Evolutionary conservation across 2,888 invertebrate genomes (phyloP).

Genomic region (Aelia acuminata): DNA sequence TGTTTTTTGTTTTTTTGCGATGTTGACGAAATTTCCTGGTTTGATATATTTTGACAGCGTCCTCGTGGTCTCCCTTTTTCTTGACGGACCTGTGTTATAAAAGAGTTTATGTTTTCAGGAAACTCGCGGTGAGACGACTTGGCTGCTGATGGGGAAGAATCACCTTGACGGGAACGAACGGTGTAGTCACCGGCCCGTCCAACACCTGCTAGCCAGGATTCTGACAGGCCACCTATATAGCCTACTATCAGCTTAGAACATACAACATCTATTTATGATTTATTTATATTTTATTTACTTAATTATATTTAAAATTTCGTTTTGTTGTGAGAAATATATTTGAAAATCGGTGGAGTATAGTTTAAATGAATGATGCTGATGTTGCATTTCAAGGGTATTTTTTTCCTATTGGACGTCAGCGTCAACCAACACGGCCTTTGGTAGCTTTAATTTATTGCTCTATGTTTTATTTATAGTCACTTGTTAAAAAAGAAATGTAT

Average conservation of each 20-base stretch:
- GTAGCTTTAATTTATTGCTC: constrained; percentile 17
- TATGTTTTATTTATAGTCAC: constrained; percentile 36
- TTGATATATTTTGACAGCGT: neutral
- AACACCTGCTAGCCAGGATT: constrained; percentile 48
- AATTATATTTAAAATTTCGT: neutral
- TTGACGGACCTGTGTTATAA: neutral
- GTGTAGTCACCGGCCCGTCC: constrained; percentile 38
- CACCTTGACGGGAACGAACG: constrained; percentile 31
- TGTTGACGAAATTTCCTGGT: neutral
- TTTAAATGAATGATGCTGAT: neutral
- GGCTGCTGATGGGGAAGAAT: constrained; percentile 38
- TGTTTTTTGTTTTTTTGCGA: neutral
- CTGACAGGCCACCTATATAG: constrained; percentile 28
- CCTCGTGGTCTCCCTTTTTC: neutral
- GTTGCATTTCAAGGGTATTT: neutral
- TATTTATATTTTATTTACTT: neutral
- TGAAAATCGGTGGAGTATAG: neutral
- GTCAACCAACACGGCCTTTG: neutral
- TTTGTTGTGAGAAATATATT: constrained; percentile 16
- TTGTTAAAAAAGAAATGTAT: neutral
- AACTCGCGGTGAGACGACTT: constrained; percentile 45
- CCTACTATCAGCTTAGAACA: constrained; percentile 30
- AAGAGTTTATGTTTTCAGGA: constrained; percentile 11
- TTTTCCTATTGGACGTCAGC: neutral
- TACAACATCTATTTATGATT: constrained; percentile 31